A percentile compares a stretch with the other conserved stretches of the same genome.
Evolutionary conservation across 1,140 invertebrate species (phyloP).

Genomic region (Anoplolepis gracilipes): DNA sequence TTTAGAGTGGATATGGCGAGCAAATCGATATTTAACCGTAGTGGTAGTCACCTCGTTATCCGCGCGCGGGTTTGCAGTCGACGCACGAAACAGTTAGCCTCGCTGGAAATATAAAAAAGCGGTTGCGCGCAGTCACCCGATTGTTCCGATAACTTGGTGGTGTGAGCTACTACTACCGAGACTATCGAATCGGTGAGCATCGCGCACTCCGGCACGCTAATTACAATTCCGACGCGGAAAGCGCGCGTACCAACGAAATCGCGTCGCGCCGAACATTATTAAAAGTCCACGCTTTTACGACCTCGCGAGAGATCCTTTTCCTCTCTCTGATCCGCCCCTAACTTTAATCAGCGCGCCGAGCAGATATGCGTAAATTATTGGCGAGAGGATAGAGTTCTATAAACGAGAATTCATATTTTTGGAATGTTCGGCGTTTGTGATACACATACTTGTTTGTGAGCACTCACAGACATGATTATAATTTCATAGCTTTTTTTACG

Average conservation of each 20-base stretch:
- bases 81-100: conserved; percentile 37
- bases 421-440: not conserved
- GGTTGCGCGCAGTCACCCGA: conserved; percentile 13
- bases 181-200: conserved; percentile 47
- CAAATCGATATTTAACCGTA: conserved; percentile 56
- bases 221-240: conserved; percentile 66
- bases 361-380: conserved; percentile 66
- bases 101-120: conserved; percentile 50
- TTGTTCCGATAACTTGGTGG: conserved; percentile 26
- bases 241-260: conserved; percentile 50
- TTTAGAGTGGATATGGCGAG: conserved; percentile 19
- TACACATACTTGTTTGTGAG: not conserved
- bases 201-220: conserved; percentile 55
- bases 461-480: not conserved
- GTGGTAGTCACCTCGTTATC: conserved; percentile 39
- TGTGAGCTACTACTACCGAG: conserved; percentile 6
- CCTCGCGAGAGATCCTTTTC: not conserved
- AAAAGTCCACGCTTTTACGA: conserved; percentile 71
- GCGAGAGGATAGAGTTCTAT: not conserved
- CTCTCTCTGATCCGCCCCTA: not conserved
- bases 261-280: conserved; percentile 69
- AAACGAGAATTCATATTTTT: not conserved
- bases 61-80: conserved; percentile 38
- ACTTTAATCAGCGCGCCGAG: conserved; percentile 64
- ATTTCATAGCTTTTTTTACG: not conserved